Conservation (phyloP, 2,888 invertebrate genomes). For the Pyralis farinalis region DNA sequence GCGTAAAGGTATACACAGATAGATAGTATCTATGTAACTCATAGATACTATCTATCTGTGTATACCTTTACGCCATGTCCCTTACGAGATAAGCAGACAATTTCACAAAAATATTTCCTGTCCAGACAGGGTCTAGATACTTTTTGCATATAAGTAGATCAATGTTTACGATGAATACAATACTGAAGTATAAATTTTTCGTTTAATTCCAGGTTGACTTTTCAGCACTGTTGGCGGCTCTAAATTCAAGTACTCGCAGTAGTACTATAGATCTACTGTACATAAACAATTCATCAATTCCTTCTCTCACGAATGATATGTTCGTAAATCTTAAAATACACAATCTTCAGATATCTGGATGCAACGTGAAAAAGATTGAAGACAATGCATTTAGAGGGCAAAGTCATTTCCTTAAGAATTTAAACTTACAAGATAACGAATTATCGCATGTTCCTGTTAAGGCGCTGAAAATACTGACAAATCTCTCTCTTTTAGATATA, state of each 20-base stretch:
- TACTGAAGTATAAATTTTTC: not conserved
- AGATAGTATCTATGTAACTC: too few relatives aligned
- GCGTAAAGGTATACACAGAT: too few relatives aligned
- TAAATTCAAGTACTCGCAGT: constrained; percentile 85
- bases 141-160: too few relatives aligned
- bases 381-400: constrained; percentile 91
- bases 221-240: constrained; percentile 85
- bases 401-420: constrained; percentile 88
- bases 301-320: constrained; percentile 83
- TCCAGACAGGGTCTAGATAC: too few relatives aligned
- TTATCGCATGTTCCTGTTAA: constrained; percentile 88
- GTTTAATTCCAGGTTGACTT: constrained; percentile 84
- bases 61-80: too few relatives aligned
- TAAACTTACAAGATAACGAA: constrained; percentile 93
- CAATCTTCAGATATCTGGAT: constrained; percentile 92
- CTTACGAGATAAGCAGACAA: too few relatives aligned
- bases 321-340: constrained; percentile 87
- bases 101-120: too few relatives aligned
- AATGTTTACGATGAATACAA: too few relatives aligned
- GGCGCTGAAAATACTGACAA: constrained; percentile 84
- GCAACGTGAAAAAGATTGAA: constrained; percentile 86
- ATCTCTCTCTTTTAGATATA: constrained; percentile 90
- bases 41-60: too few relatives aligned
- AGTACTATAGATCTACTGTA: constrained; percentile 91
- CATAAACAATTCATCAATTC: constrained; percentile 92